Evolutionary conservation across 2,888 invertebrate genomes (phyloP).

Genomic region (Drosophila kuntzei): DNA sequence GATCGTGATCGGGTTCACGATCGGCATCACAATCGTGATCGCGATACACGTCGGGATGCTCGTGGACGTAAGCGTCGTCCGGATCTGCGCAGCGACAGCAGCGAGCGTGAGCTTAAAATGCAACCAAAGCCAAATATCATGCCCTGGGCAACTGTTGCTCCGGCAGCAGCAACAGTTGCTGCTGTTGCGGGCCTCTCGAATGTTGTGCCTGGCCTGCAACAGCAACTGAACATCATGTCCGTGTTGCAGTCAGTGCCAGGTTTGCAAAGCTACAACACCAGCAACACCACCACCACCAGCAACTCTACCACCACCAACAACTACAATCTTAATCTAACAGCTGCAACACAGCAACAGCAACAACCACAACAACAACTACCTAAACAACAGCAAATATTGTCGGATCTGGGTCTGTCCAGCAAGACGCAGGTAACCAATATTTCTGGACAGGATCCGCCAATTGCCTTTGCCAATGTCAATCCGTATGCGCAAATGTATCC

Average conservation of each 20-base stretch:
- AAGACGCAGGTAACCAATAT: slow-evolving; percentile 16
- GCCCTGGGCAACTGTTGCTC: slow-evolving; percentile 52
- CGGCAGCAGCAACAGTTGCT: slow-evolving; percentile 8
- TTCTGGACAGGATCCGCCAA: slow-evolving; percentile 52
- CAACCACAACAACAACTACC: slow-evolving; percentile 20
- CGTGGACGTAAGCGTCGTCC: slow-evolving; percentile 75
- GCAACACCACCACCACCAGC: slow-evolving; percentile 21
- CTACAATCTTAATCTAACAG: slow-evolving; percentile 64
- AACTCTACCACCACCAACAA: slow-evolving; percentile 58
- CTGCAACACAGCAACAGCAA: slow-evolving; percentile 22
- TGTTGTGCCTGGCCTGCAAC: slow-evolving; percentile 35
- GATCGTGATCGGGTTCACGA: slow-evolving; percentile 84
- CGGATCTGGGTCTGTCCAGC: slow-evolving; percentile 11
- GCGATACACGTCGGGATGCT: slow-evolving; percentile 75
- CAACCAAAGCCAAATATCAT: slow-evolving; percentile 22
- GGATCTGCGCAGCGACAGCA: slow-evolving; percentile 76
- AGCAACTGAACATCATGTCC: slow-evolving; percentile 31
- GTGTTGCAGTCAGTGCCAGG: slow-evolving; percentile 54
- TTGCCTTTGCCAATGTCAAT: slow-evolving; percentile 82
- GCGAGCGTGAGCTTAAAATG: slow-evolving; percentile 57
- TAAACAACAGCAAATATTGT: slow-evolving; percentile 13
- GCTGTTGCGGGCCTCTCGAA: slow-evolving; percentile 10
- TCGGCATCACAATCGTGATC: slow-evolving; percentile 83
- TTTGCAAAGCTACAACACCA: slow-evolving; percentile 69
- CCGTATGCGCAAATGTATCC: slow-evolving; percentile 83